Evolutionary conservation across 2,888 invertebrate genomes (phyloP), one percentile per base, ranked within the genome.

Genomic region (Cephalotes varians): DNA sequence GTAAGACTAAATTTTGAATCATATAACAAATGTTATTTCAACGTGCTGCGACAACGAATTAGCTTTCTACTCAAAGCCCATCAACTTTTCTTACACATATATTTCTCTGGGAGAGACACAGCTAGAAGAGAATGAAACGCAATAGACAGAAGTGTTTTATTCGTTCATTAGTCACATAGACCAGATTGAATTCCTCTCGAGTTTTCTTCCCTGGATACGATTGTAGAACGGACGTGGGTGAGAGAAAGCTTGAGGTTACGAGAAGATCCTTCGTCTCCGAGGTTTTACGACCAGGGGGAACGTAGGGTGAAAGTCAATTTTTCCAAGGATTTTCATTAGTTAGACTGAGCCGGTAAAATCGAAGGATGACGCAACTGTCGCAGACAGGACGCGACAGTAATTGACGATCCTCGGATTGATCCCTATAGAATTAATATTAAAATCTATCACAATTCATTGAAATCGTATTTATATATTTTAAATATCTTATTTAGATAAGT

Each of bases 131-230:
- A 56, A 34, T 12, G 72, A 71, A 83, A 86, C 73, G 82, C 80
- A 88, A 85, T 81, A 83, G 81, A 82, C 86, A 76, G 87, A 84
- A 85, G 84, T 84, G 88, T 92, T 93, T 92, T 92, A 93, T 93
- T 92, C 91, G 89, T 93, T 93, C 92, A 93, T 93, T 93, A 93
- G 93, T 93, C 92, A 93, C 92, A 90, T 91, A 91, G 90, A 86
- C 87, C 90, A 90, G 90, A 92, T 93, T 93, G 92, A 92, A 93
- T 92, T 89, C 88, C 88, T 88, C 88, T 87, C 71, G 82, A 85
- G 86, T 82, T 85, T 81, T 85, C 83, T 81, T 85, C 58, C 28
- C 44, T 6, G 72, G 84, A 73, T 71, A 74, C 76, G 76, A 82
- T 83, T 83, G 60, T 65, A 85, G 77, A 73, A 79, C 81, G 71